Conservation (phyloP, 2,113 vertebrate genomes). For the Pionites leucogaster region DNA sequence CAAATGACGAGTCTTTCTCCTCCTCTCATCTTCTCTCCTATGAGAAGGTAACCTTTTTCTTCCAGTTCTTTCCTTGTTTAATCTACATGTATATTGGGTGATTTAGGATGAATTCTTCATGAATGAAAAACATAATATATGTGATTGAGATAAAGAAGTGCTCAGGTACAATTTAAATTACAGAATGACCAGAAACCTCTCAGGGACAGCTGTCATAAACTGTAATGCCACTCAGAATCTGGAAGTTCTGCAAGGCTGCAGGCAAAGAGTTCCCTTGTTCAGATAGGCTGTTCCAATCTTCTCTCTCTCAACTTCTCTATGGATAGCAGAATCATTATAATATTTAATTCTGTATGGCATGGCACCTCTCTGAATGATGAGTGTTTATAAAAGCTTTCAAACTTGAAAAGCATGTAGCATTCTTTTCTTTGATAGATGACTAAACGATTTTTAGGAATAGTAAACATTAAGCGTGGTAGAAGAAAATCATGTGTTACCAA, state of each 20-base stretch:
- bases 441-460: conserved; percentile 16
- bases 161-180: neutral
- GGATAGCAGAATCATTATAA: neutral
- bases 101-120: neutral
- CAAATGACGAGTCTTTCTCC: neutral
- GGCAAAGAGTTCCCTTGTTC: neutral
- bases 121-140: neutral
- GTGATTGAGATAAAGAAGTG: neutral
- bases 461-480: neutral
- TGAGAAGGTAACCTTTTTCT: conserved; percentile 23
- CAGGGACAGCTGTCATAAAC: neutral
- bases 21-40: neutral
- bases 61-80: neutral
- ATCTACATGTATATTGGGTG: neutral
- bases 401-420: conserved; percentile 35
- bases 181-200: neutral
- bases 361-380: neutral
- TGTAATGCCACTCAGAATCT: neutral
- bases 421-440: neutral
- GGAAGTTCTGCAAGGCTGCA: neutral
- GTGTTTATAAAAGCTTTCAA: conserved; percentile 26
- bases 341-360: conserved; percentile 13
- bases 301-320: neutral
- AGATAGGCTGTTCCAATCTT: neutral
- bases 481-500: neutral